Base-by-base conservation (phyloP, 2,797 vertebrate genomes). In the Coreius guichenoti region DNA sequence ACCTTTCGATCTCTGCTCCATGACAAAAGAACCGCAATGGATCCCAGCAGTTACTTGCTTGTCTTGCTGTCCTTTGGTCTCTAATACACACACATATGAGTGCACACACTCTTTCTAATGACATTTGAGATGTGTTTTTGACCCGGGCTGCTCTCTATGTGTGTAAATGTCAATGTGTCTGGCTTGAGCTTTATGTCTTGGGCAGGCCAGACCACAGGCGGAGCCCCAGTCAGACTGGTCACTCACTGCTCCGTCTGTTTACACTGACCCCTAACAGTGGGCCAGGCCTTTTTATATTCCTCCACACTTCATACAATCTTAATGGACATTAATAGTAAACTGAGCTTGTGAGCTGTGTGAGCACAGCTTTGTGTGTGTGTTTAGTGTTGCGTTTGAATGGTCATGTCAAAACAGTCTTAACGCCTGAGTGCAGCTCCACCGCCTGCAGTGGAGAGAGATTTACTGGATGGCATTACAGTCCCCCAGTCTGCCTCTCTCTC, bases 341-440 rank as follows among this genome's bases (percentile, higher is more conserved):
- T 29, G 74, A 70, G 33, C 73, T 75, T 72, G 69, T 19, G 58
- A 74, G 86, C 63, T 87, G 74, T 83, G 72, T 67, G 76, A 56
- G 83, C 47, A 49, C 43, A 80, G 78, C 63, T 87, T 56, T 83
- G 83, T 87, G 81, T 83, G 84, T 80, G 87, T 86, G 84, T 83
- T 68, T 70, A 81, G 84, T 87, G 81, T 86, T 81, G 36, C 72
- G 21, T 81, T 72, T 88, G 87, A 88, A 86, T 83, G 65, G 81
- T 83, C 36, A 67, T 85, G 79, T 86, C 81, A 84, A 77, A 87
- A 87, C 83, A 87, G 45, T 33, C 61, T 83, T 85, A 68, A 70
- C 82, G 86, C 85, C 69, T 89, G 74, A 73, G 70, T 85, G 82
- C 77, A 36, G 72, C 69, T 61, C 26, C 49, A 33, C 63, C 1